Conservation (phyloP, 2,797 vertebrate species). For the Simalia tracyae region DNA sequence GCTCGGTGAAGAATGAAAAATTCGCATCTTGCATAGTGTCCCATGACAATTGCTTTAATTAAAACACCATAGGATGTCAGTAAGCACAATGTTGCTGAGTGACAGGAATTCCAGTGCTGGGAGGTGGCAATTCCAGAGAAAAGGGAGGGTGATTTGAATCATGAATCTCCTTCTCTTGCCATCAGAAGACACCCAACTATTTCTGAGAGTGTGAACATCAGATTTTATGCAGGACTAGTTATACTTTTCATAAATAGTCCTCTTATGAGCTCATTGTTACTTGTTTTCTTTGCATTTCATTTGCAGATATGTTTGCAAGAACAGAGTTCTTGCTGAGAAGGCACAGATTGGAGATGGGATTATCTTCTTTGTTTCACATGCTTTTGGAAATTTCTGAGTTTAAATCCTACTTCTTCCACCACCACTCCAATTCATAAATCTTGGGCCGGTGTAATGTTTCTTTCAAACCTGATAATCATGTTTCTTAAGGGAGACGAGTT, state of each 20-base stretch:
- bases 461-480: neutral
- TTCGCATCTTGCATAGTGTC: conserved; percentile 2
- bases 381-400: neutral
- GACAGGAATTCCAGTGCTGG: conserved; percentile 8
- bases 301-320: conserved; percentile 37
- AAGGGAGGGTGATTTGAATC: neutral
- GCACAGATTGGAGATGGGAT: conserved; percentile 32
- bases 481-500: neutral
- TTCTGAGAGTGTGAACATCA: neutral
- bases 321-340: conserved; percentile 30
- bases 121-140: neutral
- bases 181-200: neutral
- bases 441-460: neutral
- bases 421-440: neutral
- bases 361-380: conserved; percentile 23
- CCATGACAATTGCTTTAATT: conserved; percentile 23
- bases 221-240: conserved; percentile 21
- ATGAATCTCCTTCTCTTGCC: neutral
- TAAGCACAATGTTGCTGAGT: conserved; percentile 1
- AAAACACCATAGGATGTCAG: conserved; percentile 24
- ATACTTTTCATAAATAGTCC: neutral
- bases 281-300: conserved; percentile 33
- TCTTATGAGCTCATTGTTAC: conserved; percentile 35
- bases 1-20: neutral
- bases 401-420: conserved; percentile 16